A percentile compares a stretch with the other conserved stretches of the same genome.
phyloP scores from a whole-genome alignment of 1,140 invertebrate genomes.

The Aporrectodea caliginosa region DNA sequence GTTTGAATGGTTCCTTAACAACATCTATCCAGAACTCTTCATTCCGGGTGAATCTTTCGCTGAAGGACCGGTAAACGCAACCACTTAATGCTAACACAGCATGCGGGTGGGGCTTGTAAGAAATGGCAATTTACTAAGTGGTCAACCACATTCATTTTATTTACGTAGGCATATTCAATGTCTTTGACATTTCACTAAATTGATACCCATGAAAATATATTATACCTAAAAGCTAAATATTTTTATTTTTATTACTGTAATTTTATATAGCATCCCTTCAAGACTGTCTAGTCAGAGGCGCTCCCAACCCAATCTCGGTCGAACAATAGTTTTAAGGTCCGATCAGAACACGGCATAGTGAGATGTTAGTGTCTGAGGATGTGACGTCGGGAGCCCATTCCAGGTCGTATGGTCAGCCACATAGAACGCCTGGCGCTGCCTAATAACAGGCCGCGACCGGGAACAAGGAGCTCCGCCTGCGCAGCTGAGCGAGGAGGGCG shows the following conservation, averaged over 20 bases:
- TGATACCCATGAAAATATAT: background rate
- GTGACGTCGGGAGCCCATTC: too few relatives aligned
- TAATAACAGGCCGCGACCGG: too few relatives aligned
- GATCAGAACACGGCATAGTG: too few relatives aligned
- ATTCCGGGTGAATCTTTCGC: slow-evolving; percentile 61
- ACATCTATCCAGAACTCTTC: slow-evolving; percentile 86
- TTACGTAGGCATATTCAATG: background rate
- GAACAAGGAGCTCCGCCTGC: too few relatives aligned
- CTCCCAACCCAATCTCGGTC: too few relatives aligned
- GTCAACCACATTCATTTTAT: background rate
- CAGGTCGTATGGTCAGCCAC: too few relatives aligned
- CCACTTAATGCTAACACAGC: background rate
- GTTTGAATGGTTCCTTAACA: slow-evolving; percentile 93
- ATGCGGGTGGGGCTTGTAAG: background rate
- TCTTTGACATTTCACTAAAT: background rate
- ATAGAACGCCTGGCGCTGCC: too few relatives aligned
- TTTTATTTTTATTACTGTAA: slow-evolving; percentile 17
- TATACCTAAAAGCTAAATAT: slow-evolving; percentile 13
- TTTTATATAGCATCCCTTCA: too few relatives aligned
- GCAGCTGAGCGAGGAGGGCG: too few relatives aligned
- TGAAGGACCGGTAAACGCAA: slow-evolving; percentile 50
- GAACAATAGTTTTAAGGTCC: too few relatives aligned
- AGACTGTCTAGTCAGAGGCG: too few relatives aligned
- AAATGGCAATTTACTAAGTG: background rate
- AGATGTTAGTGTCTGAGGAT: too few relatives aligned